Percentiles rank a stretch among this genome's conserved stretches.
phyloP scores from a whole-genome alignment of 2,888 invertebrate genomes.

The Ornithoptera alexandrae region DNA sequence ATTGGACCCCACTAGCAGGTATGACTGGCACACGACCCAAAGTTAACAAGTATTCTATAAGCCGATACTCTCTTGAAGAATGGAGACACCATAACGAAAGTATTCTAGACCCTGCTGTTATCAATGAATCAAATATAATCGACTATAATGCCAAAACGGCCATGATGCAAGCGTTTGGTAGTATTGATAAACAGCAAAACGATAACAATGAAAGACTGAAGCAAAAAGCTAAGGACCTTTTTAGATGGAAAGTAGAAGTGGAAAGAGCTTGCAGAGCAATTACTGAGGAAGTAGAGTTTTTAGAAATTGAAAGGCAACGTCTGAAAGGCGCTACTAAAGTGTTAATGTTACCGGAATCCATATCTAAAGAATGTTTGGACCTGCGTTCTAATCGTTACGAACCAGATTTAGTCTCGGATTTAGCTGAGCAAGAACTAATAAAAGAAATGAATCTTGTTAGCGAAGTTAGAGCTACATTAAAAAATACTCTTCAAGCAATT shows the following conservation, averaged over 20 bases:
- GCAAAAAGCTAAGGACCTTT: constrained; percentile 84
- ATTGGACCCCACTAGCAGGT: constrained; percentile 85
- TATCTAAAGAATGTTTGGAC: constrained; percentile 87
- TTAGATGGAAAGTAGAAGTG: constrained; percentile 87
- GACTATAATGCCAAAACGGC: constrained; percentile 83
- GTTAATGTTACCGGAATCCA: constrained; percentile 85
- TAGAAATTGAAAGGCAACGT: constrained; percentile 84
- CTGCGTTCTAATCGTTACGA: constrained; percentile 84
- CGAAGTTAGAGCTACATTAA: constrained; percentile 83
- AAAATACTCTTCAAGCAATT: constrained; percentile 82
- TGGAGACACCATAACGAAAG: constrained; percentile 83
- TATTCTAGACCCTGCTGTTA: constrained; percentile 69
- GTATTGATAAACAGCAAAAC: constrained; percentile 84
- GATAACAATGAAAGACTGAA: constrained; percentile 84
- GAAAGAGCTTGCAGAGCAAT: constrained; percentile 84
- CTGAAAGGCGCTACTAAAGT: constrained; percentile 84
- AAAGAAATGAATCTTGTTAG: constrained; percentile 86
- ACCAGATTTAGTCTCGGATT: constrained; percentile 87
- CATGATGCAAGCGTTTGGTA: constrained; percentile 82
- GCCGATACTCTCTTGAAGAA: constrained; percentile 85
- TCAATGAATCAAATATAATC: constrained; percentile 78
- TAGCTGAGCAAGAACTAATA: constrained; percentile 87
- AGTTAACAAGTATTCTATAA: constrained; percentile 87
- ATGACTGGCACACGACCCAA: constrained; percentile 87
- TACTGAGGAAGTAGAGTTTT: constrained; percentile 83